Evolutionary conservation across 2,888 invertebrate species (phyloP).

Genomic region (Chrysina gloriosa): DNA sequence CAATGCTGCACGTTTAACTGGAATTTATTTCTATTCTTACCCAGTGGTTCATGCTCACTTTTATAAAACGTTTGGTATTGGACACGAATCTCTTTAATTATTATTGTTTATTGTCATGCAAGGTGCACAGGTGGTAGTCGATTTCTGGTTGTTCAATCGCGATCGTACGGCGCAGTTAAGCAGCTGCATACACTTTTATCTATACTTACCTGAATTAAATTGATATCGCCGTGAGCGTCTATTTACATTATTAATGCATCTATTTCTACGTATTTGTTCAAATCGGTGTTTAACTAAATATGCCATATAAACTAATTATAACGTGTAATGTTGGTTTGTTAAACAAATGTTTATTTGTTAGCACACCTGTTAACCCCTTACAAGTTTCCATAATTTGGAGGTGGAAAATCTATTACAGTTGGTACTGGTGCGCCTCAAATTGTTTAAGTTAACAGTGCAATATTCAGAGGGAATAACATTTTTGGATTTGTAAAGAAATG

Average conservation of each 20-base stretch:
- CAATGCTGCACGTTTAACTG: background rate
- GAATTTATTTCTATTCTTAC: background rate
- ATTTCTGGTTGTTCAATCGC: constrained; percentile 9
- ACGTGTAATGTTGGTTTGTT: no score
- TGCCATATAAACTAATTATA: no score
- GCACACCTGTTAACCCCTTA: no score
- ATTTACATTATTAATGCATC: background rate
- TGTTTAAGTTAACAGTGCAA: no score
- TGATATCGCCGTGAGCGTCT: background rate
- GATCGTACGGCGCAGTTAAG: background rate
- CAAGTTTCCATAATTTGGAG: no score
- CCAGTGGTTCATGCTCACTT: constrained; percentile 16
- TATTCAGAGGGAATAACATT: no score
- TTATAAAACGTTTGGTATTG: constrained; percentile 13
- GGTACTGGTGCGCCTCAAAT: no score
- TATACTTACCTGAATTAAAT: background rate
- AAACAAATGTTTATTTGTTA: no score
- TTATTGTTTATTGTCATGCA: constrained; percentile 17
- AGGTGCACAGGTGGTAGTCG: constrained; percentile 7
- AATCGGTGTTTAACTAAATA: no score
- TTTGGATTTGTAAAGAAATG: no score
- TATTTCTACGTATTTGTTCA: no score
- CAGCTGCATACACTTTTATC: background rate
- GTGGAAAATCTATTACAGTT: no score
- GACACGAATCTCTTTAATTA: constrained; percentile 18